Percentiles rank a stretch among this genome's conserved stretches.
Conservation (phyloP, 2,113 vertebrate species). For the Neotragus pygmaeus region DNA sequence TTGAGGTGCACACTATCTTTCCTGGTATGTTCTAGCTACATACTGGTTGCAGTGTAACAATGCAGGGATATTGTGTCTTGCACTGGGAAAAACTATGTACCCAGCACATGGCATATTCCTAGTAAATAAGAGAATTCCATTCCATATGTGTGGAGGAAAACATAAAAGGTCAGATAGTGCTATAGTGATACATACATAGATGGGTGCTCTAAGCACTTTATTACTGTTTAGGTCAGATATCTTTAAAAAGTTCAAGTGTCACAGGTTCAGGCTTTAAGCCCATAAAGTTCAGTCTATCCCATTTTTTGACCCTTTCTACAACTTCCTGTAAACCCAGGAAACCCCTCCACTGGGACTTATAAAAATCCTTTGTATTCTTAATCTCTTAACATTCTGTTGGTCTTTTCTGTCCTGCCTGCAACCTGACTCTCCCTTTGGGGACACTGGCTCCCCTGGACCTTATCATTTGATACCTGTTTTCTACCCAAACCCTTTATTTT, state of each 20-base stretch:
- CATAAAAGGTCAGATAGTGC: not conserved
- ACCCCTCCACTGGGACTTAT: not conserved
- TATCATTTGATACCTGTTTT: not conserved
- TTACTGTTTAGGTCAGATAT: not conserved
- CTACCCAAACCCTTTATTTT: fast-evolving
- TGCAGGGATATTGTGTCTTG: not conserved
- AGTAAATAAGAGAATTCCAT: not conserved
- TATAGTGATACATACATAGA: not conserved
- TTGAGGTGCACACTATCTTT: not conserved
- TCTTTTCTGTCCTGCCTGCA: not conserved
- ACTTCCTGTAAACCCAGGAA: not conserved
- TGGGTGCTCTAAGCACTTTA: not conserved
- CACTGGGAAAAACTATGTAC: not conserved
- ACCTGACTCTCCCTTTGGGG: not conserved
- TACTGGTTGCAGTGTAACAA: not conserved
- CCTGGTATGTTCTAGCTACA: not conserved
- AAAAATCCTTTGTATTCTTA: not conserved
- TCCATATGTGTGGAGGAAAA: not conserved
- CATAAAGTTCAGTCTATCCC: not conserved
- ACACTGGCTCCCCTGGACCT: fast-evolving
- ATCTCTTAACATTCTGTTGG: not conserved
- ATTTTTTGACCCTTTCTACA: not conserved
- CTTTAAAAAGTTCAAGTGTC: not conserved
- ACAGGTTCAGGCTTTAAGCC: not conserved
- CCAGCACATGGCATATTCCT: not conserved